Percentiles rank a stretch among this genome's conserved stretches.
Evolutionary conservation across 2,113 vertebrate genomes (phyloP).

Genomic region (Naja naja): DNA sequence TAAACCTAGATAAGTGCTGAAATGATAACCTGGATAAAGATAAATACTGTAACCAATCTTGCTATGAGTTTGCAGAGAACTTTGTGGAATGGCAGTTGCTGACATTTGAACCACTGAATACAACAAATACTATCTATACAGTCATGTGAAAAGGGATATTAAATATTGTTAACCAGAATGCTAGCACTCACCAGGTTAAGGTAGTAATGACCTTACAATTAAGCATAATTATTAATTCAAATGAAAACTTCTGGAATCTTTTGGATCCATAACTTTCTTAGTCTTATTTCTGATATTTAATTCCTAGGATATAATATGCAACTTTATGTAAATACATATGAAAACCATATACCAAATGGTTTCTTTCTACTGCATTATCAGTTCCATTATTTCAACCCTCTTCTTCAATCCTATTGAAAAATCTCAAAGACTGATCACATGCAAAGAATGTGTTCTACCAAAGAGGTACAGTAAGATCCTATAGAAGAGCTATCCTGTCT

Average conservation of each 20-base stretch:
- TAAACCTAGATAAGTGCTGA: neutral
- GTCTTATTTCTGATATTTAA: neutral
- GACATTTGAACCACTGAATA: neutral
- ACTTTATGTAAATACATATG: neutral
- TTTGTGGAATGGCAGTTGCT: neutral
- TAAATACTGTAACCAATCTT: slow-evolving; percentile 17
- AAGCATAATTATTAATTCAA: neutral
- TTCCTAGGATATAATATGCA: neutral
- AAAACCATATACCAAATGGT: neutral
- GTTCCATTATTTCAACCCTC: neutral
- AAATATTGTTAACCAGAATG: neutral
- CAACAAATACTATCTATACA: neutral
- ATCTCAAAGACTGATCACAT: neutral
- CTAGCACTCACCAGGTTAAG: neutral
- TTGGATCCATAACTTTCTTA: neutral
- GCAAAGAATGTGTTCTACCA: neutral
- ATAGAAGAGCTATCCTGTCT: neutral
- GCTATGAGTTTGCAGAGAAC: slow-evolving; percentile 2
- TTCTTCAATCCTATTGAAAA: neutral
- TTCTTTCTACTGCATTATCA: neutral
- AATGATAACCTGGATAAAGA: neutral
- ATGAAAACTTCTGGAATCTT: neutral
- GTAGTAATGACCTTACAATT: neutral
- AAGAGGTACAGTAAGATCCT: neutral
- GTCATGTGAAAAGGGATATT: neutral